These are phyloP conservation scores for Aphaenogaster ashmeadi DNA, from an alignment of 1,140 invertebrate species.

Conservation along the genomic window DNA sequence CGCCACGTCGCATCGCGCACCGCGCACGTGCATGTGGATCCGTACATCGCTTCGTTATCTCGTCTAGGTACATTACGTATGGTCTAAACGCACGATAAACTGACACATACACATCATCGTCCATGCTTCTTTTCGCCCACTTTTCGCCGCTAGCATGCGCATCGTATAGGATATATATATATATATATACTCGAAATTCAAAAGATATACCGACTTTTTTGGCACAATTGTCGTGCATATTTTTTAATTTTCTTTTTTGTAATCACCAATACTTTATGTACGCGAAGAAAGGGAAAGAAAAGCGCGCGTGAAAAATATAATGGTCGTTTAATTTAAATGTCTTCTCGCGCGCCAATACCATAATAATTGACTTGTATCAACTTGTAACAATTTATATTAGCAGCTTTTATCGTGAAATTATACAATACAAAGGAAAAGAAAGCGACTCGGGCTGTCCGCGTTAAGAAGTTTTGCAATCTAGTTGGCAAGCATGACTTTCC, in stretches of 20 bases:
- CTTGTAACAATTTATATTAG: not conserved
- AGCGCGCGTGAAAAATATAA: not conserved
- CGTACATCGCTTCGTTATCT: not conserved
- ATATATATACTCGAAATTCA: no score
- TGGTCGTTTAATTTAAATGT: not conserved
- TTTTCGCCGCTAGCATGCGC: not conserved
- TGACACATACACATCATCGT: not conserved
- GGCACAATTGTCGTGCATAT: not conserved
- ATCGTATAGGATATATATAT: no score
- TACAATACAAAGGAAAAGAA: not conserved
- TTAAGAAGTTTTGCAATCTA: not conserved
- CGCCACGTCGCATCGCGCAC: no score
- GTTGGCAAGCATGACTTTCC: constrained; percentile 26
- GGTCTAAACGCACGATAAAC: constrained; percentile 4
- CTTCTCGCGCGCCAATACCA: not conserved
- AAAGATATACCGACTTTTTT: no score
- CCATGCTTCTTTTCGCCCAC: not conserved
- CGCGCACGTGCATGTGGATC: no score
- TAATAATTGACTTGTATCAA: not conserved
- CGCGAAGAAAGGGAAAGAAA: not conserved
- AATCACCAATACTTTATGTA: no score
- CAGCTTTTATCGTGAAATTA: not conserved
- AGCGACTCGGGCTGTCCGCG: not conserved
- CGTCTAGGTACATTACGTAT: not conserved
- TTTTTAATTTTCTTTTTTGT: no score